Conservation (phyloP, 1,140 invertebrate genomes). For the Nomia melanderi region DNA sequence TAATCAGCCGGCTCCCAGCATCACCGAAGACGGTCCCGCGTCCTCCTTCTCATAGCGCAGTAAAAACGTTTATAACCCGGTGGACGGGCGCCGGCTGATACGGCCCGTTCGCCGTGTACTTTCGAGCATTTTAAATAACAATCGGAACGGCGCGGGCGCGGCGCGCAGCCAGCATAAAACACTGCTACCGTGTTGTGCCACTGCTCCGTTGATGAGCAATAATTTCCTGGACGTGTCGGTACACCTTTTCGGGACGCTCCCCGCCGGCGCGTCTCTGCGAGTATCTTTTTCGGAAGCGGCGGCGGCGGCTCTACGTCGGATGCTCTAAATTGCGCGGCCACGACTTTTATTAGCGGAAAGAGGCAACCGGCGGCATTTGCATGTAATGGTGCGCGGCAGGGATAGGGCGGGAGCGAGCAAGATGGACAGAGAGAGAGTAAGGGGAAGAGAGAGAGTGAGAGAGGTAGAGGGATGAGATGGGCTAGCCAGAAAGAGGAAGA, state of each 20-base stretch:
- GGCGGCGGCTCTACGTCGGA: constrained; percentile 56
- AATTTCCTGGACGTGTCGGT: constrained; percentile 38
- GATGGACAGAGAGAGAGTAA: too few relatives aligned
- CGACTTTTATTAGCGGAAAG: constrained; percentile 77
- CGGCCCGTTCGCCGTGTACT: background rate
- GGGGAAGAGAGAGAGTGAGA: too few relatives aligned
- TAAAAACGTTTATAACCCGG: constrained; percentile 21
- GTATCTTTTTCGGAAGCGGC: constrained; percentile 61
- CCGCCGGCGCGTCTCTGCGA: constrained; percentile 25
- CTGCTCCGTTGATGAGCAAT: constrained; percentile 57
- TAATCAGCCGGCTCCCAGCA: background rate
- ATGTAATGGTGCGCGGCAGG: constrained; percentile 75
- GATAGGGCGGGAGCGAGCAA: background rate
- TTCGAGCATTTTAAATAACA: constrained; percentile 30
- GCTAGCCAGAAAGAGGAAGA: too few relatives aligned
- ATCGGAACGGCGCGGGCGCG: constrained; percentile 5
- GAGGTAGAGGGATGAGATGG: constrained; percentile 58
- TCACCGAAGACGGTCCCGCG: too few relatives aligned
- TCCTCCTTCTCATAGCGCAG: background rate
- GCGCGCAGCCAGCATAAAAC: constrained; percentile 31
- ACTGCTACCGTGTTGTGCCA: background rate
- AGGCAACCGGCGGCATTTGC: constrained; percentile 78
- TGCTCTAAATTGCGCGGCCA: constrained; percentile 69
- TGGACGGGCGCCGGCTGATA: background rate
- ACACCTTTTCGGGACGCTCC: constrained; percentile 22